These are phyloP conservation scores for Zygogramma bicolorata DNA, from an alignment of 2,888 invertebrate genomes.

Conservation along the genomic window DNA sequence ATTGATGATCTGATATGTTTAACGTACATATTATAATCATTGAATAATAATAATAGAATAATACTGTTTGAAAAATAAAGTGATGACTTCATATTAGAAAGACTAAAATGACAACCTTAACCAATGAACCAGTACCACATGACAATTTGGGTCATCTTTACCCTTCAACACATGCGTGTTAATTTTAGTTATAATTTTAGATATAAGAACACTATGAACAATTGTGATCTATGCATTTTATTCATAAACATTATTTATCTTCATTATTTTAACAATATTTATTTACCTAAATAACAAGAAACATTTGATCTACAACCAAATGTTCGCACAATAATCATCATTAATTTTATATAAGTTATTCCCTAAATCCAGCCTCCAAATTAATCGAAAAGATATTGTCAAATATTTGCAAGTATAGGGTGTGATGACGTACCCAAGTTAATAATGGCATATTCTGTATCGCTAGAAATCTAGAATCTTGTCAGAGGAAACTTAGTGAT, in stretches of 20 bases:
- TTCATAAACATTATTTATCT: constrained; percentile 36
- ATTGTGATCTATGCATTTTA: constrained; percentile 34
- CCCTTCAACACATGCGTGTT: constrained; percentile 19
- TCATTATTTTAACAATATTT: constrained; percentile 40
- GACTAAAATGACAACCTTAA: background rate
- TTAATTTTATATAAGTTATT: constrained; percentile 28
- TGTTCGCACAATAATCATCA: constrained; percentile 25
- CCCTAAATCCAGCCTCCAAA: constrained; percentile 40
- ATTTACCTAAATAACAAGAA: constrained; percentile 40
- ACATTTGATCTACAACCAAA: constrained; percentile 27
- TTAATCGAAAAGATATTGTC: constrained; percentile 33
- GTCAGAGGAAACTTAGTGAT: background rate
- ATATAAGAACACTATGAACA: constrained; percentile 38
- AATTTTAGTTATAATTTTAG: constrained; percentile 29
- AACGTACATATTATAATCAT: no score
- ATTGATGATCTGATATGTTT: no score
- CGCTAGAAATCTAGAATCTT: background rate
- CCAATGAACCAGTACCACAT: background rate
- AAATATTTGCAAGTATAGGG: constrained; percentile 16
- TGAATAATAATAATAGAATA: no score
- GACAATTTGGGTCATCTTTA: constrained; percentile 22
- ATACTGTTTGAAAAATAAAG: no score
- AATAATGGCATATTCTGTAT: constrained; percentile 16
- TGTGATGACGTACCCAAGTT: constrained; percentile 21
- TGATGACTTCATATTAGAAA: background rate